Conservation (phyloP, 2,797 vertebrate genomes). For the Catharus ustulatus region DNA sequence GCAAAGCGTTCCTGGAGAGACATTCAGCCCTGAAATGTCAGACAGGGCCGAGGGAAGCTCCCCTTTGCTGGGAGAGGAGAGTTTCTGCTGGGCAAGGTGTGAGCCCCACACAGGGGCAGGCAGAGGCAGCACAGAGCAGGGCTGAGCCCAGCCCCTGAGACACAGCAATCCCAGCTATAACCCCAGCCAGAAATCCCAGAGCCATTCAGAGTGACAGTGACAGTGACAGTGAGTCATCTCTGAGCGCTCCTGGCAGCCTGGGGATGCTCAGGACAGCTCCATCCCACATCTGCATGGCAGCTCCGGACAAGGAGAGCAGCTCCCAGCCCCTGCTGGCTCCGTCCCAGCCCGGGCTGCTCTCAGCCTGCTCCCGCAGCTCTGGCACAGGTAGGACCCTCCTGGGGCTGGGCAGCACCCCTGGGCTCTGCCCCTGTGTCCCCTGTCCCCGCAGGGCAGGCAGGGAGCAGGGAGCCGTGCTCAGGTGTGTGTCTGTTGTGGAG, state of each 20-base stretch:
- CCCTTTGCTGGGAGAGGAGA: not conserved
- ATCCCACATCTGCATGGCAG: not conserved
- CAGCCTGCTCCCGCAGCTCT: not conserved
- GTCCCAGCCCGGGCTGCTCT: not conserved
- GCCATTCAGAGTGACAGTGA: not conserved
- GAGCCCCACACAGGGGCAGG: not conserved
- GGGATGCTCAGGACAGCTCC: not conserved
- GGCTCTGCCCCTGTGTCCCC: not conserved
- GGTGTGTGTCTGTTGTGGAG: not conserved
- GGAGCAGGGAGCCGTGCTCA: fast-evolving
- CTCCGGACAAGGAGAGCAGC: constrained; percentile 1
- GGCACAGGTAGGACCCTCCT: not conserved
- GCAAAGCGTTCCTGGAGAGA: constrained; percentile 46
- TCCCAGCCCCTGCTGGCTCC: not conserved
- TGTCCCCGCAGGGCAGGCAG: too few relatives aligned
- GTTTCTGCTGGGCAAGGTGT: not conserved
- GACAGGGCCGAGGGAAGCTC: not conserved
- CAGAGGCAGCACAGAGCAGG: not conserved
- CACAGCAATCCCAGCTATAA: not conserved
- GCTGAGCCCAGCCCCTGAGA: not conserved
- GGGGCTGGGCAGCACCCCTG: not conserved
- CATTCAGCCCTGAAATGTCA: not conserved
- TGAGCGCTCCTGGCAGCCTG: constrained; percentile 1
- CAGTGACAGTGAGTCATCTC: constrained; percentile 64
- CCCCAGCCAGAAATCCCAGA: not conserved